phyloP scores from a whole-genome alignment of 2,113 vertebrate species.

The Crotophaga sulcirostris region DNA sequence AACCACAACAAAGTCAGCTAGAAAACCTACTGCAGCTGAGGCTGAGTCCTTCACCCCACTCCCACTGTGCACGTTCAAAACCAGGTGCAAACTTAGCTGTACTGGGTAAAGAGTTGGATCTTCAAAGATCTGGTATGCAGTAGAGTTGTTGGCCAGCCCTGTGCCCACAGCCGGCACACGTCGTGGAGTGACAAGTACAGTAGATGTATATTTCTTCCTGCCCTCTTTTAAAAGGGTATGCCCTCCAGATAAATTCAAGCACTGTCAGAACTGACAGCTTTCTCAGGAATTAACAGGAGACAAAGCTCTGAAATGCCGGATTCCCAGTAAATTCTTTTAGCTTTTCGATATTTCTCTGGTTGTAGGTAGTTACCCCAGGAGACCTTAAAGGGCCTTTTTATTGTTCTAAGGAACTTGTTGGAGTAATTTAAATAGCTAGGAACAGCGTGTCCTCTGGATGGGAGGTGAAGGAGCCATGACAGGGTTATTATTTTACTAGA shows the following conservation, averaged over 20 bases:
- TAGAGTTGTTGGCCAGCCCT: background rate
- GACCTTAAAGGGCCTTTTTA: background rate
- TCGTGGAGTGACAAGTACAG: background rate
- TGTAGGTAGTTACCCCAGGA: background rate
- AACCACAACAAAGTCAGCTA: background rate
- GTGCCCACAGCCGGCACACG: fast-evolving
- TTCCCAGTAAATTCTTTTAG: background rate
- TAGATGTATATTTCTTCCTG: background rate
- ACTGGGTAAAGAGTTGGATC: background rate
- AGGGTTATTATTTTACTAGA: slow-evolving; percentile 1
- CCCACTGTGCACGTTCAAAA: background rate
- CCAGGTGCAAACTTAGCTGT: background rate
- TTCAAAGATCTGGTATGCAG: background rate
- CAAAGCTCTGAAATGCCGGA: background rate
- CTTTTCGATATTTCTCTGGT: slow-evolving; percentile 15
- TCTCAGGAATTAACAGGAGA: background rate
- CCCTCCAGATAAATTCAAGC: slow-evolving; percentile 14
- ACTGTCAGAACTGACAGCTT: slow-evolving; percentile 21
- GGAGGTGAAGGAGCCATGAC: background rate
- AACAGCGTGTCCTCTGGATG: background rate
- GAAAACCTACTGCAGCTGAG: background rate
- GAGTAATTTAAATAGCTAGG: slow-evolving; percentile 36
- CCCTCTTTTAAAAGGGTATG: background rate
- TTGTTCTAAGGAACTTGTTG: background rate
- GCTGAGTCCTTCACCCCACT: background rate